Evolutionary conservation across 1,140 invertebrate species (phyloP).

Genomic region (Drosophila tani): DNA sequence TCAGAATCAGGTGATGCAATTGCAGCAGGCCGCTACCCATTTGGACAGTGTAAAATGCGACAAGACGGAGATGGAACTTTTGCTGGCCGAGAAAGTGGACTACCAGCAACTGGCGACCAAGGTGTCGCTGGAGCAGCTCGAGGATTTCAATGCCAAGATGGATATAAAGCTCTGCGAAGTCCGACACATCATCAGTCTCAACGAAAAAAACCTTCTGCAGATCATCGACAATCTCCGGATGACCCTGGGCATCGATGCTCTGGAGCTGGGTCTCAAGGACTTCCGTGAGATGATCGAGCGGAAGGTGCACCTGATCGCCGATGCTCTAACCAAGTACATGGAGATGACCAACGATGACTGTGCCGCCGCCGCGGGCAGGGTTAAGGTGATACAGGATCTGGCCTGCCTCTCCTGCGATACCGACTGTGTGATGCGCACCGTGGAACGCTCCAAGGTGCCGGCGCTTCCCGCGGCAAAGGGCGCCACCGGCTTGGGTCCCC

Average conservation of each 20-base stretch:
- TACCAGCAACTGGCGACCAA: slow-evolving; percentile 88
- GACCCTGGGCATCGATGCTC: slow-evolving; percentile 89
- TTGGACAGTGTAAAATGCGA: slow-evolving; percentile 86
- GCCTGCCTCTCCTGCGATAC: slow-evolving; percentile 91
- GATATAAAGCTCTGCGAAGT: slow-evolving; percentile 87
- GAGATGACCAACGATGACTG: slow-evolving; percentile 86
- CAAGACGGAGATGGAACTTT: slow-evolving; percentile 88
- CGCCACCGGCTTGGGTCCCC: slow-evolving; percentile 87
- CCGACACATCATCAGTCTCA: slow-evolving; percentile 87
- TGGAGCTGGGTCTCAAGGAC: slow-evolving; percentile 89
- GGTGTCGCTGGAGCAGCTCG: slow-evolving; percentile 90
- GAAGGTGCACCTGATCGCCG: slow-evolving; percentile 88
- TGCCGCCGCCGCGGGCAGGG: slow-evolving; percentile 90
- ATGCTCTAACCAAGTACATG: slow-evolving; percentile 86
- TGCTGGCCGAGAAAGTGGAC: slow-evolving; percentile 90
- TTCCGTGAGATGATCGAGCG: slow-evolving; percentile 89
- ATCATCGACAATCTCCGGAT: slow-evolving; percentile 88
- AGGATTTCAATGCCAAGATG: slow-evolving; percentile 88
- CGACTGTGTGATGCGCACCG: slow-evolving; percentile 88
- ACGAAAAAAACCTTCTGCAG: slow-evolving; percentile 88
- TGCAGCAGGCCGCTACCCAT: slow-evolving; percentile 55
- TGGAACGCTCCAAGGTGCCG: slow-evolving; percentile 85
- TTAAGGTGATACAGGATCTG: slow-evolving; percentile 88
- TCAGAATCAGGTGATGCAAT: slow-evolving; percentile 9
- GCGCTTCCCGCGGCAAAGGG: slow-evolving; percentile 86